Base-by-base conservation (phyloP, 2,888 invertebrate genomes). In the Agriopis aurantiaria region DNA sequence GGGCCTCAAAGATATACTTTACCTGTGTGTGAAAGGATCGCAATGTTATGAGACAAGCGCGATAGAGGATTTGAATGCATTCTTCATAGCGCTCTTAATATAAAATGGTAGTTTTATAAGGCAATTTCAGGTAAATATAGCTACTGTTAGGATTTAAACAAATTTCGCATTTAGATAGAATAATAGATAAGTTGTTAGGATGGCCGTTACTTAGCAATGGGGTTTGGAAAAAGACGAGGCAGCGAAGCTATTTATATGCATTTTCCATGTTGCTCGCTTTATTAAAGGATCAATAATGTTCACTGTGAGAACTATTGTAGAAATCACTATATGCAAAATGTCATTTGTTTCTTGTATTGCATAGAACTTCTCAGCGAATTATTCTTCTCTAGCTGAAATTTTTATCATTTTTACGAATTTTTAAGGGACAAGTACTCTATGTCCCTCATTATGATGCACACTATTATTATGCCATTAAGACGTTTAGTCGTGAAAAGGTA, bases 1-100 rank as follows among this genome's bases (percentile, higher is more conserved):
- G n/a, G n/a, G n/a, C 5, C 3, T 33, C 0, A 8, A 8, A 59
- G 55, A 55, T 61, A 64, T 68, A 74, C 72, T 67, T 68, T 74
- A 73, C 76, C 72, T 60, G 14, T 66, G 56, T 14, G 46, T n/a
- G 11, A 51, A 53, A 59, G 33, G 10, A 3, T 9, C 40, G 46
- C 52, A 41, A 23, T 14, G 14, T 60, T 61, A 68, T 40, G 62
- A 10, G 62, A 11, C 4, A 68, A 63, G 68, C 68, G 41, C 62
- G 58, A 53, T 43, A 11, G 58, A 57, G 59, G 68, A 40, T 23
- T 56, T 17, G 12, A 14, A 33, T 53, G 40, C 45, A 51, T 33
- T 53, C 11, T 52, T 46, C 46, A 23, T n/a, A 43, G 17, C 17
- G 0, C 17, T 23, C 17, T 23, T 48, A 14, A 43, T 23, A 0